Evolutionary conservation across 2,888 invertebrate species (phyloP).

Genomic region (Tigriopus californicus): DNA sequence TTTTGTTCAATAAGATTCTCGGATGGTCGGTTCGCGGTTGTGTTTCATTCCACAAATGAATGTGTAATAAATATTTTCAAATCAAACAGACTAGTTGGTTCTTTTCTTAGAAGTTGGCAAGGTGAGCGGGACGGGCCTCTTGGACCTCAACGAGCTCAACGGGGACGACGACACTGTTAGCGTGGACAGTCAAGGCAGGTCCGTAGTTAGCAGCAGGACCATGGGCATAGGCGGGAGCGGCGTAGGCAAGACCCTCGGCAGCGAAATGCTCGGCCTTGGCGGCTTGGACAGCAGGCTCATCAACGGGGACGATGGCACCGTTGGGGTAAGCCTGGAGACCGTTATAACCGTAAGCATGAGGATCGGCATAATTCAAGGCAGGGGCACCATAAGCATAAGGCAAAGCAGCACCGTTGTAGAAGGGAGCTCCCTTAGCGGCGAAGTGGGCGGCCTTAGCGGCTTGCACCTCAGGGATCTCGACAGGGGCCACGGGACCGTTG

Average conservation of each 20-base stretch:
- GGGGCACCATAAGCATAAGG: not conserved
- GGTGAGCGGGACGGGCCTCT: conserved; percentile 15
- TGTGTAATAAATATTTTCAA: too few species aligned
- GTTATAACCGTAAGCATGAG: not conserved
- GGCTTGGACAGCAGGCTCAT: conserved; percentile 1
- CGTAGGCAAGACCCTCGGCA: not conserved
- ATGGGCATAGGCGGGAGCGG: not conserved
- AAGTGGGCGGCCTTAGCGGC: conserved; percentile 16
- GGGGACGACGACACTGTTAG: conserved; percentile 15
- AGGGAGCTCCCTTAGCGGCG: conserved; percentile 7
- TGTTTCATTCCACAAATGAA: too few species aligned
- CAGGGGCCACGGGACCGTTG: conserved; percentile 14
- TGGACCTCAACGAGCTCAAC: conserved; percentile 4
- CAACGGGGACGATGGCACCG: conserved; percentile 14
- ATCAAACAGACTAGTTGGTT: not conserved
- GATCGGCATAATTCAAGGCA: not conserved
- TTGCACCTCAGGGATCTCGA: conserved; percentile 10
- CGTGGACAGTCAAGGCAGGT: conserved; percentile 10
- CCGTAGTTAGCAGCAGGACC: not conserved
- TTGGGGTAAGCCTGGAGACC: conserved; percentile 14
- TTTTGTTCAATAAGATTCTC: too few species aligned
- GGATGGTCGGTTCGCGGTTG: too few species aligned
- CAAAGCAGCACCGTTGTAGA: not conserved
- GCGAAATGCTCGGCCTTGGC: conserved; percentile 15
- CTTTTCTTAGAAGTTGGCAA: conserved; percentile 3